These are phyloP conservation scores for Pristionchus arcanus DNA, from an alignment of 2,888 invertebrate genomes.

Conservation along the genomic window DNA sequence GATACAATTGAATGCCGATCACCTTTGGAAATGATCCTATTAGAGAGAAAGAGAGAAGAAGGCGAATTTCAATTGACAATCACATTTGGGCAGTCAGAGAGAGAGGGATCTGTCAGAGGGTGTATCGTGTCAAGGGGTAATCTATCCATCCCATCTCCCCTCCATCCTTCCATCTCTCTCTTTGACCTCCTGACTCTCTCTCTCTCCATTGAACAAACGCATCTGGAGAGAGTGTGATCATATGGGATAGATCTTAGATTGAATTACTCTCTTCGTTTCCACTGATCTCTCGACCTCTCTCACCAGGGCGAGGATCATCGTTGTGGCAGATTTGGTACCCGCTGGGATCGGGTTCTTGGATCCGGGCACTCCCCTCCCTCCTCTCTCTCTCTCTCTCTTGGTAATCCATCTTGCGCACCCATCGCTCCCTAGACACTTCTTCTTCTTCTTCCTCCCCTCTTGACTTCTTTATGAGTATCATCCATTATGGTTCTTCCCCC, in stretches of 20 bases:
- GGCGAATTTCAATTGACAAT: background rate
- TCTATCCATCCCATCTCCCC: background rate
- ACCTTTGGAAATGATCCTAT: constrained; percentile 33
- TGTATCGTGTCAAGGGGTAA: constrained; percentile 3
- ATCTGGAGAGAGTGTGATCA: constrained; percentile 13
- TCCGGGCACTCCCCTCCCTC: background rate
- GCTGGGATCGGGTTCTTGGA: background rate
- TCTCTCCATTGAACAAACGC: background rate
- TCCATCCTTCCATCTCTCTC: background rate
- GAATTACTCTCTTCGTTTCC: background rate
- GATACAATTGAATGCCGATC: constrained; percentile 13
- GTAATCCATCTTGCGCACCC: constrained; percentile 2
- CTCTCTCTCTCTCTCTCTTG: background rate
- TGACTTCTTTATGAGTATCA: constrained; percentile 26
- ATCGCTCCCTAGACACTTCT: background rate
- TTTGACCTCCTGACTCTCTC: background rate
- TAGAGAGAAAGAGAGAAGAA: background rate
- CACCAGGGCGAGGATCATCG: background rate
- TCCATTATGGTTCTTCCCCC: constrained; percentile 22
- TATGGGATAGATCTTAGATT: background rate
- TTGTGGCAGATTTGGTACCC: background rate
- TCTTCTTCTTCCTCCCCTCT: background rate
- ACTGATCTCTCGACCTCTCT: background rate
- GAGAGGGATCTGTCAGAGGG: background rate
- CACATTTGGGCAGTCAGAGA: background rate